Base-by-base conservation (phyloP, 2,888 invertebrate genomes). In the Tenthredo livida region DNA sequence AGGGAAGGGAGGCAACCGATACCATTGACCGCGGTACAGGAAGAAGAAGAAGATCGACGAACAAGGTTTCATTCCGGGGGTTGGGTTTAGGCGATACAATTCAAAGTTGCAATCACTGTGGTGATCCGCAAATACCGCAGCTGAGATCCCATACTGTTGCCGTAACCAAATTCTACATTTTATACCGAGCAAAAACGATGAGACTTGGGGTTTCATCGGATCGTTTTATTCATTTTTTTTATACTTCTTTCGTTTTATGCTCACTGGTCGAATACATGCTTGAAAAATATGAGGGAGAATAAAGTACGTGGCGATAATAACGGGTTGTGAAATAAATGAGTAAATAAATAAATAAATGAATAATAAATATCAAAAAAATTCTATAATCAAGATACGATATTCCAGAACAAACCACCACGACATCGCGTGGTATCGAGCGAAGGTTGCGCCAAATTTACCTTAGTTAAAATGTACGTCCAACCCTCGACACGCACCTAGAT, bases 71-170 rank as follows among this genome's bases (percentile, higher is more conserved):
- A n/a, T n/a, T n/a, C 54, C 2, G 17, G 40, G 50, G 29, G 2
- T 21, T n/a, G 61, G 61, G 75, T 17, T 5, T 6, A 2, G 15
- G 37, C 40, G 80, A 88, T 89, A 87, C 88, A 88, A 89, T 90
- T 88, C 88, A 86, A 88, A 88, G 86, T 88, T 87, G 88, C 88
- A 89, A 89, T 89, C 86, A 88, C 87, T 86, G 87, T 73, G 88
- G 88, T 85, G 87, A 87, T 87, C 87, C 88, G 86, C 88, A 85
- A 86, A 86, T 77, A 87, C 88, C 89, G 86, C 87, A 89, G 87
- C n/a, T n/a, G n/a, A 50, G 61, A 58, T 61, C 80, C 33, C 50
- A 21, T 61, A 5, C 80, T 15, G 9, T 2, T 77, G n/a, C 40
- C 47, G 50, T 43, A 15, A 47, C 47, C 47, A 43, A 43, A 25